A percentile compares a stretch with the other conserved stretches of the same genome.
Conservation (phyloP, 2,113 vertebrate genomes). For the Ciconia stormi region DNA sequence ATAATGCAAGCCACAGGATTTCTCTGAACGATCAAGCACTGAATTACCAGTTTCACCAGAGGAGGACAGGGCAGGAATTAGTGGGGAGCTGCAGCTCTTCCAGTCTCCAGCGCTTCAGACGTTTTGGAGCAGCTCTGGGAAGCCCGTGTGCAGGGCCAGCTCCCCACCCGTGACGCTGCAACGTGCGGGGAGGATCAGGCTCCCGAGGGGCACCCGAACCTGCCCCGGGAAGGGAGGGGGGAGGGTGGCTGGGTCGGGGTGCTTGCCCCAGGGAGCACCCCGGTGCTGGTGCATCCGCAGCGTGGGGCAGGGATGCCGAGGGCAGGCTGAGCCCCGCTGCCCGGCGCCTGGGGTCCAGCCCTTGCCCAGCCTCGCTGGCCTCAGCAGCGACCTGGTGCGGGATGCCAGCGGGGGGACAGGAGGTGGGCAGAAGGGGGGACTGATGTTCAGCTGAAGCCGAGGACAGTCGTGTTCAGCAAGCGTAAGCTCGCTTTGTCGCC, state of each 20-base stretch:
- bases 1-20: not conserved
- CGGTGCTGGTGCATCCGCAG: fast-evolving
- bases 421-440: not conserved
- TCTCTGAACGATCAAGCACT: not conserved
- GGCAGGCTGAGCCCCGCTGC: not conserved
- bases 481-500: fast-evolving
- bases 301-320: fast-evolving
- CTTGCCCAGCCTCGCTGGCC: fast-evolving
- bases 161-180: fast-evolving
- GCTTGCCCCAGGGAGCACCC: not conserved
- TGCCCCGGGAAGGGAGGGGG: not conserved
- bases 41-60: not conserved
- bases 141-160: fast-evolving
- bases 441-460: fast-evolving
- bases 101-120: fast-evolving
- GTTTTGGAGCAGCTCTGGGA: not conserved
- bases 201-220: not conserved
- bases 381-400: fast-evolving
- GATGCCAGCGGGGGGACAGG: fast-evolving
- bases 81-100: not conserved
- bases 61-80: not conserved
- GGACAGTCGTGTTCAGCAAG: fast-evolving
- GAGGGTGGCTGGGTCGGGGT: not conserved
- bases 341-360: not conserved
- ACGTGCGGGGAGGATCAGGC: fast-evolving